Evolutionary conservation across 2,797 vertebrate genomes (phyloP).

Genomic region (Labeo calbasu): DNA sequence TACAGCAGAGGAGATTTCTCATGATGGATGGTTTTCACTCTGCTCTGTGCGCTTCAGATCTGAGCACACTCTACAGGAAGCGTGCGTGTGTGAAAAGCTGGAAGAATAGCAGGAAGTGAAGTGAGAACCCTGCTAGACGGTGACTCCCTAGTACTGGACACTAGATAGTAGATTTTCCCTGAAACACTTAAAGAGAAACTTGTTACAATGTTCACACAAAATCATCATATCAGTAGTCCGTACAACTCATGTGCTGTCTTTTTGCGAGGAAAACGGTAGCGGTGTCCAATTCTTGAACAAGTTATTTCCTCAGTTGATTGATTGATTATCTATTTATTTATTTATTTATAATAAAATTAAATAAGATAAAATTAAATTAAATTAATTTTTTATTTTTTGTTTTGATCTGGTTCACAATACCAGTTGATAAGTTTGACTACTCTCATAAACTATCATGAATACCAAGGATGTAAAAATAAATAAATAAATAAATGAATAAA

Average conservation of each 20-base stretch:
- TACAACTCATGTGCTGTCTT: neutral
- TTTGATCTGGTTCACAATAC: neutral
- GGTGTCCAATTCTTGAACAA: neutral
- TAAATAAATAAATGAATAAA: neutral
- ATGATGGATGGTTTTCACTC: slow-evolving; percentile 28
- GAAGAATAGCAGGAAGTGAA: slow-evolving; percentile 54
- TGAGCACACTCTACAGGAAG: slow-evolving; percentile 29
- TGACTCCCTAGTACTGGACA: neutral
- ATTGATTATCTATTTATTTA: neutral
- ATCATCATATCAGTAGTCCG: neutral
- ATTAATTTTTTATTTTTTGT: too few species aligned
- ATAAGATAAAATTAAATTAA: too few species aligned
- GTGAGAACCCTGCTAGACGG: neutral
- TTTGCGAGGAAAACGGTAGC: neutral
- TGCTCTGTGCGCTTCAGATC: slow-evolving; percentile 9
- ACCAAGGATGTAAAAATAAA: neutral
- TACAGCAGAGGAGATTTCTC: slow-evolving; percentile 61
- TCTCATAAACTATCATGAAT: neutral
- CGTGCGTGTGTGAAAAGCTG: slow-evolving; percentile 49
- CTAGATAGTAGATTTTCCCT: neutral
- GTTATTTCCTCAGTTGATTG: neutral
- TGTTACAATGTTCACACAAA: too few species aligned
- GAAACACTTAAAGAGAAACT: neutral
- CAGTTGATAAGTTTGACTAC: neutral
- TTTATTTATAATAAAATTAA: neutral